These are phyloP conservation scores for Drosophila subpulchrella DNA, from an alignment of 1,140 invertebrate genomes.

Conservation along the genomic window DNA sequence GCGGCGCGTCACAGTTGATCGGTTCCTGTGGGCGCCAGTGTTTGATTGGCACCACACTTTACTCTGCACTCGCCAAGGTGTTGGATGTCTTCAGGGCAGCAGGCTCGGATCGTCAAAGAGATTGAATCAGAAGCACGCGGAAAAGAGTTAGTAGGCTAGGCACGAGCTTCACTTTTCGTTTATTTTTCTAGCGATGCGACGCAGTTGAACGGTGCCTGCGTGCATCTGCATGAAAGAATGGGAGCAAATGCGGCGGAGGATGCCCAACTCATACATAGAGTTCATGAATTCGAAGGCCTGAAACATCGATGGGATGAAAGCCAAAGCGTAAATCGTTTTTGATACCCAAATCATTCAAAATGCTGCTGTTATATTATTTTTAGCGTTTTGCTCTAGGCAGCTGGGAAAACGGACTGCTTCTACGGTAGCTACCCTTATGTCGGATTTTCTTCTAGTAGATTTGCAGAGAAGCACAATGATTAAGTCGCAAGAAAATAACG, in stretches of 20 bases:
- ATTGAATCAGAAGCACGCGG: slow-evolving; percentile 11
- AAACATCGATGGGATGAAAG: slow-evolving; percentile 11
- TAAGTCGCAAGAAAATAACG: slow-evolving; percentile 4
- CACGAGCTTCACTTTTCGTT: slow-evolving; percentile 51
- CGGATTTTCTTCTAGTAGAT: slow-evolving; percentile 51
- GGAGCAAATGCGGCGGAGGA: neutral
- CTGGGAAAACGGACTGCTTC: slow-evolving; percentile 1
- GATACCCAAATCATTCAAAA: slow-evolving; percentile 53
- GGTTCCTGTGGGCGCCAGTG: slow-evolving; percentile 68
- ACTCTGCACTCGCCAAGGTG: slow-evolving; percentile 8
- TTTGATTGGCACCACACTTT: slow-evolving; percentile 4
- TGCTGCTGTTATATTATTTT: slow-evolving; percentile 61
- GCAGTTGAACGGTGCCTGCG: slow-evolving; percentile 82
- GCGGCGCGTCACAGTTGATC: slow-evolving; percentile 70
- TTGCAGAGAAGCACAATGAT: slow-evolving; percentile 7
- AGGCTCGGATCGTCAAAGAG: neutral
- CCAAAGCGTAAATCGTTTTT: slow-evolving; percentile 62
- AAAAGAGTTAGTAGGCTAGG: slow-evolving; percentile 33
- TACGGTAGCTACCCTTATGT: neutral
- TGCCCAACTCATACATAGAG: neutral
- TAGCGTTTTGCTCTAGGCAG: slow-evolving; percentile 38
- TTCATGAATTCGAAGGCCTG: slow-evolving; percentile 10
- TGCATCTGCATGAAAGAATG: slow-evolving; percentile 43
- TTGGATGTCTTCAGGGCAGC: slow-evolving; percentile 15
- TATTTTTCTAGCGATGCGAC: slow-evolving; percentile 70